Percentiles rank a stretch among this genome's conserved stretches.
phyloP scores from a whole-genome alignment of 2,888 invertebrate species.

The Ectemnius lituratus region DNA sequence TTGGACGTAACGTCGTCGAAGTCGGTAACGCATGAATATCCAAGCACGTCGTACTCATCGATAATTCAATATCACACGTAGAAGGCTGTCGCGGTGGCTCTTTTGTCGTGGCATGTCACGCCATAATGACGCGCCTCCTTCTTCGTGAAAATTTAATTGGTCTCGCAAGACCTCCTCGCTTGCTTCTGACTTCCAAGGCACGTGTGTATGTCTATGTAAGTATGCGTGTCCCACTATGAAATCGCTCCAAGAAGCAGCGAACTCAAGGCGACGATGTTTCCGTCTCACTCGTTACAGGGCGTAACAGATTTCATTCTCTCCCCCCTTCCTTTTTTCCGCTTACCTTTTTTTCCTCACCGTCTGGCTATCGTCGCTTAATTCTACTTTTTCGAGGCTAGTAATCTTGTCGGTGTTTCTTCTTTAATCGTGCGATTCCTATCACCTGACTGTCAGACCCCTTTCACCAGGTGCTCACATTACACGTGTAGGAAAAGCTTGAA shows the following conservation, averaged over 20 bases:
- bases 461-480: no score
- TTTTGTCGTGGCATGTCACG: constrained; percentile 65
- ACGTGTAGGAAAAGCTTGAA: background rate
- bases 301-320: no score
- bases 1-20: constrained; percentile 51
- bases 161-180: constrained; percentile 46
- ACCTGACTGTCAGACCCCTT: no score
- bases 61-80: constrained; percentile 73
- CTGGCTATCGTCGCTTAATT: no score
- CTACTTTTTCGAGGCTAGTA: no score
- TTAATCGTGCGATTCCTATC: no score
- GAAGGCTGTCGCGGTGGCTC: constrained; percentile 45
- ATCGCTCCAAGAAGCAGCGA: background rate
- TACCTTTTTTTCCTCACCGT: no score
- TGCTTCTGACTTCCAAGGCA: constrained; percentile 16
- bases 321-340: no score
- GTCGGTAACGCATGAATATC: constrained; percentile 68
- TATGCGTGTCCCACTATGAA: constrained; percentile 6
- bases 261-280: background rate
- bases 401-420: no score
- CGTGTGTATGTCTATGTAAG: background rate
- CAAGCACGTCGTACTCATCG: constrained; percentile 67
- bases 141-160: constrained; percentile 60
- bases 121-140: constrained; percentile 58
- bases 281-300: background rate